phyloP scores from a whole-genome alignment of 2,113 vertebrate species.

The Hippolais icterina region DNA sequence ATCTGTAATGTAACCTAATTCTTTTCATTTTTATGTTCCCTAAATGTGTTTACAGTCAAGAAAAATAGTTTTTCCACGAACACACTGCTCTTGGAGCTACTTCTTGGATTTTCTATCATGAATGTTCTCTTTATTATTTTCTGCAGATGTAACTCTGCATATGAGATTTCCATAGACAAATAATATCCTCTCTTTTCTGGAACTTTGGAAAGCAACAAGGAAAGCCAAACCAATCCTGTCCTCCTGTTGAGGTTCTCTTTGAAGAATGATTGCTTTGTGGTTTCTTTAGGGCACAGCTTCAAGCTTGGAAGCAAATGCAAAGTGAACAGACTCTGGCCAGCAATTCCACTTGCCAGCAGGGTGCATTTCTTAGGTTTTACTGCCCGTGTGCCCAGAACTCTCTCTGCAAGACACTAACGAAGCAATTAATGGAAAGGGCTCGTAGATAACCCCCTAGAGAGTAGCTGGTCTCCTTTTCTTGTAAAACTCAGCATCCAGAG shows the following conservation, averaged over 20 bases:
- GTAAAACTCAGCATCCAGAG: not conserved
- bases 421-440: not conserved
- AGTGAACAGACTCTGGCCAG: not conserved
- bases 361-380: not conserved
- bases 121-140: not conserved
- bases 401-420: not conserved
- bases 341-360: conserved; percentile 10
- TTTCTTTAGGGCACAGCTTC: conserved; percentile 15
- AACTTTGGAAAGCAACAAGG: not conserved
- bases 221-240: not conserved
- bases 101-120: not conserved
- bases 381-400: not conserved
- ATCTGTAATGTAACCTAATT: not conserved
- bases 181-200: conserved; percentile 16
- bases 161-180: not conserved
- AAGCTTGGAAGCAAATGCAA: conserved; percentile 28
- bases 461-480: not conserved
- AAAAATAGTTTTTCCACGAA: not conserved
- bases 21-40: not conserved
- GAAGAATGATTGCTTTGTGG: conserved; percentile 28
- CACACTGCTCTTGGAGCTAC: not conserved
- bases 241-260: not conserved
- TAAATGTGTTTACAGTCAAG: not conserved
- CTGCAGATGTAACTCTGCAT: not conserved
- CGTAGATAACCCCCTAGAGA: not conserved